Evolutionary conservation across 2,113 vertebrate species (phyloP), one percentile per base, ranked within the genome.

Genomic region (Rhynchopsitta pachyrhyncha): DNA sequence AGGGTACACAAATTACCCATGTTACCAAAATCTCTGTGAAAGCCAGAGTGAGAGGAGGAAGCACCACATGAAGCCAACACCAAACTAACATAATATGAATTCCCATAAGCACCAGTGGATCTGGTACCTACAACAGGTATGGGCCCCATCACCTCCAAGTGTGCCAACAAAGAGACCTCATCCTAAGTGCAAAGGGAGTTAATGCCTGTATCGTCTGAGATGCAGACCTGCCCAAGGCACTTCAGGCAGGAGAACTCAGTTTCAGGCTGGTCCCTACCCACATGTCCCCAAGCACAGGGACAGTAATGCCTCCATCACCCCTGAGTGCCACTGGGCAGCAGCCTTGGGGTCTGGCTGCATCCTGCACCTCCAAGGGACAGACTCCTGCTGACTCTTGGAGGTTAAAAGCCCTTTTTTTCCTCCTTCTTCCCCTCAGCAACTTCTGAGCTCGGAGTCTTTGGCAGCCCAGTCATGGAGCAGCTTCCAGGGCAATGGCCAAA

Each of bases 101-200:
- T 28, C 23, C 27, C n/a, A 3, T 0, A 13, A 37, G 70, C 55
- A 29, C 16, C 23, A 17, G 57, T 8, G 49, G 64, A 39, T 1
- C 1, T 0, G 2, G 53, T 14, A 39, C n/a, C 79, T 20, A 25
- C 0, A 0, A 47, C 0, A 37, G 35, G 1, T 0, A 46, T 31
- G 39, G 49, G 8, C 25, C 37, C 69, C 5, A 1, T 19, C 55
- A 47, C 15, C 28, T 23, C 49, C 42, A 22, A 15, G 13, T 11
- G 1, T 24, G 27, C 33, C 7, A 1, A 13, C 39, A 37, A 16
- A 1, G 0, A 88, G 47, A 63, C 24, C 14, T 27, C 28, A 7
- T 15, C 42, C n/a, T 5, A 28, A 22, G 13, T 10, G 9, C 9
- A 20, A 17, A 37, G 28, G 22, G 13, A 39, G 23, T 15, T 13